Percentiles rank a stretch among this genome's conserved stretches.
These are phyloP conservation scores for Sesia bembeciformis DNA, from an alignment of 2,888 invertebrate species.

Conservation along the genomic window DNA sequence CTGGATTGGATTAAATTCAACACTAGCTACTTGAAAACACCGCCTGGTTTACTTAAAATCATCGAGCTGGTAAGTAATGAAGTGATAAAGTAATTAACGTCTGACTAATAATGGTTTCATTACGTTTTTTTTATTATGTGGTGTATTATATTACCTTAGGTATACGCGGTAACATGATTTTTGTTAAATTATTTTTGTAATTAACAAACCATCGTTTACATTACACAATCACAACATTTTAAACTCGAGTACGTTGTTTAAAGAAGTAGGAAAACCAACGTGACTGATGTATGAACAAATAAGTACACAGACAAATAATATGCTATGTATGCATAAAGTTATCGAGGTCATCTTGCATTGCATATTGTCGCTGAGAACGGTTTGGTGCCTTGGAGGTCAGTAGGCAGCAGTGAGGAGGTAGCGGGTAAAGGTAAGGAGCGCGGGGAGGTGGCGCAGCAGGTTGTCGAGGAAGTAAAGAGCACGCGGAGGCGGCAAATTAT, in stretches of 20 bases:
- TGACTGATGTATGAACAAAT: not conserved
- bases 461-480: constrained; percentile 12
- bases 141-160: too few relatives aligned
- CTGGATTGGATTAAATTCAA: constrained; percentile 85
- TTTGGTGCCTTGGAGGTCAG: constrained; percentile 35
- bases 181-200: too few relatives aligned
- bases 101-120: too few relatives aligned
- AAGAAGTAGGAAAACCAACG: too few relatives aligned
- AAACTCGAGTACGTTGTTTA: too few relatives aligned
- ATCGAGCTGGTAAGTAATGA: constrained; percentile 83
- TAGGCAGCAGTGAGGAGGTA: constrained; percentile 7
- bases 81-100: too few relatives aligned
- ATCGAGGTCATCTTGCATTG: constrained; percentile 41
- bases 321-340: constrained; percentile 19
- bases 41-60: constrained; percentile 88
- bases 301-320: not conserved
- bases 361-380: constrained; percentile 32
- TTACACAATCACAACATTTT: too few relatives aligned
- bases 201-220: too few relatives aligned
- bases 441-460: constrained; percentile 18
- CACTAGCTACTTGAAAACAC: constrained; percentile 84
- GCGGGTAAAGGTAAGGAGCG: constrained; percentile 9
- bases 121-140: too few relatives aligned
- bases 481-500: constrained; percentile 8
- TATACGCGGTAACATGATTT: too few relatives aligned